Base-by-base conservation (phyloP, 2,888 invertebrate genomes). In the Dendrolimus houi region DNA sequence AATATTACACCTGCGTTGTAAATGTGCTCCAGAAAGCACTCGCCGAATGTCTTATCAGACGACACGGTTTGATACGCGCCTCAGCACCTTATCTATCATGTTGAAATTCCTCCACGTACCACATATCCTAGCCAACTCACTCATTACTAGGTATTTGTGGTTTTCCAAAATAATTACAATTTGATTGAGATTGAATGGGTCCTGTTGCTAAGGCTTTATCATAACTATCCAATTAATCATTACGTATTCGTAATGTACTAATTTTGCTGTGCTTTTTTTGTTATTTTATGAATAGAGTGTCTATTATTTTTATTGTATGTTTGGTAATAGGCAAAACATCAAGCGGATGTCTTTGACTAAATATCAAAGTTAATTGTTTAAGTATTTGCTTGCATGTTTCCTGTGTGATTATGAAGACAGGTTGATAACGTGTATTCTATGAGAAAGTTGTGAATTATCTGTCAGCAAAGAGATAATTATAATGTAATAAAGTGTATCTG, bases 91-190 rank as follows among this genome's bases (percentile, higher is more conserved):
- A 88, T 88, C 87, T 86, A 77, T 77, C 76, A 78, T 89, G 88
- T 89, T 85, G 87, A 89, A 90, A 90, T 89, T 87, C 84, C 85
- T 87, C 83, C 87, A 87, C 86, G 82, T 85, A 85, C 79, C 77
- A 75, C 71, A 65, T 75, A 81, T 75, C 78, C 75, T 78, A 79
- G 65, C 61, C 55, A 60, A 47, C 47, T 47, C 47, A 47, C 47
- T 12, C 9, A 12, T 47, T 47, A 47, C 12, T 47, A 9, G 47
- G 9, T 12, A 47, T 47, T 47, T 47, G 2, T 47, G 12, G 9
- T 2, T 47, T 47, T 47, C 8, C 47, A 47, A 47, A 47, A 6
- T 47, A 8, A 47, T 9, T 12, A 9, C 12, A 8, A 47, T 47
- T 47, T 47, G 3, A 47, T 29, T 29, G 29, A 29, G 6, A 29